phyloP scores from a whole-genome alignment of 2,888 invertebrate genomes.

The Pristionchus maxplancki region DNA sequence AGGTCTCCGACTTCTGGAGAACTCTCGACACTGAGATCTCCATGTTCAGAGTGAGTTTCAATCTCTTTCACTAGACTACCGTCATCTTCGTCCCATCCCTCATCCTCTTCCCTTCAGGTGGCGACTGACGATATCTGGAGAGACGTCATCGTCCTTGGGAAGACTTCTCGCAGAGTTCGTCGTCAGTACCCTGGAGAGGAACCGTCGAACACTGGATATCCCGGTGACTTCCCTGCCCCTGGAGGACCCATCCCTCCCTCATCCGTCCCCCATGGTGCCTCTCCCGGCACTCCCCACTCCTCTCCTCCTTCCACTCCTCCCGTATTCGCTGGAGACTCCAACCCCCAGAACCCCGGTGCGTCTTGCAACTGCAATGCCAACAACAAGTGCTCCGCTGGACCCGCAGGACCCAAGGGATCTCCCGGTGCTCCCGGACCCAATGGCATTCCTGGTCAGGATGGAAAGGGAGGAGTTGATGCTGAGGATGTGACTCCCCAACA shows the following conservation, averaged over 20 bases:
- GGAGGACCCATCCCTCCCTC: constrained; percentile 52
- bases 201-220: constrained; percentile 22
- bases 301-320: constrained; percentile 69
- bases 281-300: constrained; percentile 64
- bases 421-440: constrained; percentile 71
- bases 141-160: constrained; percentile 72
- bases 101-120: constrained; percentile 51
- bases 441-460: constrained; percentile 73
- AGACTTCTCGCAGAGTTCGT: constrained; percentile 59
- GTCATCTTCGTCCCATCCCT: not conserved
- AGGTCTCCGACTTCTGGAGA: constrained; percentile 71
- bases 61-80: not conserved
- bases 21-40: constrained; percentile 75
- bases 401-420: constrained; percentile 72
- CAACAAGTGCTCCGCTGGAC: constrained; percentile 75
- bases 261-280: constrained; percentile 54
- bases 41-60: constrained; percentile 64
- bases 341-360: constrained; percentile 58
- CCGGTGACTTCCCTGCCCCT: not conserved
- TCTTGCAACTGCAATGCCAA: constrained; percentile 65
- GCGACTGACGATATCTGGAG: constrained; percentile 75
- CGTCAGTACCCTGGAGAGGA: constrained; percentile 59
- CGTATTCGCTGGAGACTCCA: constrained; percentile 64
- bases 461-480: constrained; percentile 70
- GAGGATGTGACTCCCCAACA: constrained; percentile 73